These are phyloP conservation scores for Eulithis prunata DNA, from an alignment of 2,888 invertebrate species.

Conservation along the genomic window DNA sequence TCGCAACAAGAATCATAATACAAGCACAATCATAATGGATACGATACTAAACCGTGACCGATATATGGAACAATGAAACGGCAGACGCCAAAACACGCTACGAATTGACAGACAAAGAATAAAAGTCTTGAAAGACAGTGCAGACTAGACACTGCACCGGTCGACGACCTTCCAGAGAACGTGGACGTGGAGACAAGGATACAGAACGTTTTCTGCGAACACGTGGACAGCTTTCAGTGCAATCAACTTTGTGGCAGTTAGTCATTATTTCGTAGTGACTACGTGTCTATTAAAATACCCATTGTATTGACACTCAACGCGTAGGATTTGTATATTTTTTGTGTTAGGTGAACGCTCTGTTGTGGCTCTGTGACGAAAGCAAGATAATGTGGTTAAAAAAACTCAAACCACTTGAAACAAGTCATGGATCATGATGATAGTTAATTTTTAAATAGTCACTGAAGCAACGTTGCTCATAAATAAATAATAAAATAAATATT, in stretches of 20 bases:
- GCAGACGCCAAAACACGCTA: conserved; percentile 50
- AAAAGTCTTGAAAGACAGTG: conserved; percentile 23
- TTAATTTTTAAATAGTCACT: not conserved
- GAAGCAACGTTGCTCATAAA: not conserved
- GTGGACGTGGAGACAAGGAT: conserved; percentile 19
- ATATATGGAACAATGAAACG: conserved; percentile 53
- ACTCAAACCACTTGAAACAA: too few relatives aligned
- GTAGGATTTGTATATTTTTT: not conserved
- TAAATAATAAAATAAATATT: too few relatives aligned
- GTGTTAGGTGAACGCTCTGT: conserved; percentile 8
- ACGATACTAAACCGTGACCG: conserved; percentile 52
- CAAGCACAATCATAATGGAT: conserved; percentile 48
- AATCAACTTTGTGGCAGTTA: conserved; percentile 34
- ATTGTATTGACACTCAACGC: not conserved
- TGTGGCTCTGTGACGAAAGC: not conserved
- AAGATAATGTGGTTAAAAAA: not conserved
- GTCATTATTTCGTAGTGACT: conserved; percentile 19
- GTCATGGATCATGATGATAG: not conserved
- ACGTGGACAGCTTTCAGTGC: conserved; percentile 33
- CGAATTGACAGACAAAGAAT: conserved; percentile 46
- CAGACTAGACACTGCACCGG: conserved; percentile 31
- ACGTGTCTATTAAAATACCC: conserved; percentile 15
- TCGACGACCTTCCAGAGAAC: conserved; percentile 27
- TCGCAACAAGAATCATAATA: conserved; percentile 16
- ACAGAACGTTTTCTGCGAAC: conserved; percentile 18